Evolutionary conservation across 1,140 invertebrate species (phyloP), one percentile per base, ranked within the genome.

Genomic region (Pseudomyrmex cubaensis): DNA sequence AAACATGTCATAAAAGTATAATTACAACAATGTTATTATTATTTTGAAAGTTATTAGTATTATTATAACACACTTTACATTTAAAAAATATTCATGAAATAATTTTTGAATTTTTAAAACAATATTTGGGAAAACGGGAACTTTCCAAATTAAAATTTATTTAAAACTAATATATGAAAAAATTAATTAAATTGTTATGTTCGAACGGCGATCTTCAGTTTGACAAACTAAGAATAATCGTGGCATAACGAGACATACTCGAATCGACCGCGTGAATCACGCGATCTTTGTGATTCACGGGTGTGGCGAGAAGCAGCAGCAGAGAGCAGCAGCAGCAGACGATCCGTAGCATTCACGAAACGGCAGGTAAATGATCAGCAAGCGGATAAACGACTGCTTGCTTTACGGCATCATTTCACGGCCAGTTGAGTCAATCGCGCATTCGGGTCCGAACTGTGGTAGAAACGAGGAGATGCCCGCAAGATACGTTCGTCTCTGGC

Each of bases 351-450:
- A 2, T 75, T 17, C 25, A 15, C 57, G n/a, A 59, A 82, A 20
- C 50, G 20, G 9, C n/a, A 82, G 48, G 52, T 75, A 82, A 82
- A 82, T 76, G 72, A 82, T 82, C 48, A 12, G 76, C 66, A 35
- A 78, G 17, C 17, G 64, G 25, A 63, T 59, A 76, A 76, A 82
- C 72, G 56, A 5, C 56, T 22, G 25, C 35, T 70, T 61, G 72
- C 35, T 74, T 74, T 61, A 74, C 61, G 70, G 50, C 13, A 10
- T 82, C 48, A 75, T 82, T 82, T 82, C 70, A 82, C 72, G 80
- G 70, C 57, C 59, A 76, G 61, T 82, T 82, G 57, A 48, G 25
- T 57, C 80, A 56, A 76, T 82, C 61, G 70, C 35, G 17, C 20
- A 80, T 72, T 72, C 25, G 25, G 59, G 9, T 59, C 57, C 44